Conservation (phyloP, 2,113 vertebrate species). For the Platichthys flesus region DNA sequence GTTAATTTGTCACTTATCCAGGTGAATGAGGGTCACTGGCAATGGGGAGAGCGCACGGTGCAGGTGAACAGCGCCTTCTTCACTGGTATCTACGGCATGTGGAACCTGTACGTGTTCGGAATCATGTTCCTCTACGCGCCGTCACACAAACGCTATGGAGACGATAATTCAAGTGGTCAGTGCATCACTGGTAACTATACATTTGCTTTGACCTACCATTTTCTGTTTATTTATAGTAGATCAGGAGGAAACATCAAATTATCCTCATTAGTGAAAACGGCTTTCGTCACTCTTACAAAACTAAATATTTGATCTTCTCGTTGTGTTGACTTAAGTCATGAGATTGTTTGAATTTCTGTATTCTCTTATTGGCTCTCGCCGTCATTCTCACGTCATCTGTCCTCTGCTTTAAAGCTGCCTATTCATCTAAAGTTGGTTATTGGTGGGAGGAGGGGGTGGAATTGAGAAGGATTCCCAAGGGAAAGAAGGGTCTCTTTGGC, state of each 20-base stretch:
- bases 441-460: background rate
- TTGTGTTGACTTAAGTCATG: slow-evolving; percentile 1
- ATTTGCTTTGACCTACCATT: background rate
- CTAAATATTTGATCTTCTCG: background rate
- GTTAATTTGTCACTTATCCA: slow-evolving; percentile 56
- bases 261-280: background rate
- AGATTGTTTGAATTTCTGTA: background rate
- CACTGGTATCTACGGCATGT: slow-evolving; percentile 98
- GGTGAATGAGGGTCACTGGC: slow-evolving; percentile 97
- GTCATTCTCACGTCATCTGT: slow-evolving; percentile 32
- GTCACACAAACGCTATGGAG: slow-evolving; percentile 95
- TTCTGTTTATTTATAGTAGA: background rate
- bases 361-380: background rate
- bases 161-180: slow-evolving; percentile 90
- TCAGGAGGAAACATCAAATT: background rate
- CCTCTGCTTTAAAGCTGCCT: slow-evolving; percentile 40
- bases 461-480: slow-evolving; percentile 59
- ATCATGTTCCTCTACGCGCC: slow-evolving; percentile 98
- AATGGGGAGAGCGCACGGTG: slow-evolving; percentile 91
- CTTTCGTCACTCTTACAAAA: no score
- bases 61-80: slow-evolving; percentile 97
- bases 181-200: slow-evolving; percentile 61
- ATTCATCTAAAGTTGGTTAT: slow-evolving; percentile 52
- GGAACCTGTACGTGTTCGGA: slow-evolving; percentile 98
- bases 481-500: slow-evolving; percentile 68